These are phyloP conservation scores for Ips nitidus DNA, from an alignment of 1,140 invertebrate genomes.

Conservation along the genomic window DNA sequence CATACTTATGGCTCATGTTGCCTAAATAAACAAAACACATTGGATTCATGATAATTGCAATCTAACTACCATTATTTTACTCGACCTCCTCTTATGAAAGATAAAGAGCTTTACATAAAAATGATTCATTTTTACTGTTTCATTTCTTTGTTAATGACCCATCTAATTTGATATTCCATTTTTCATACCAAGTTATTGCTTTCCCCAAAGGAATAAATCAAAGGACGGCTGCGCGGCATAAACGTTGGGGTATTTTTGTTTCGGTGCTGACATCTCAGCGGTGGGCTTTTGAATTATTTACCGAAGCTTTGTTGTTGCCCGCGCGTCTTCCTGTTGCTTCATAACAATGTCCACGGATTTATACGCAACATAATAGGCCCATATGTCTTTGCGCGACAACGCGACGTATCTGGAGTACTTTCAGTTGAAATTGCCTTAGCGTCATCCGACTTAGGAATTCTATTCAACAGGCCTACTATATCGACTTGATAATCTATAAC, in stretches of 20 bases:
- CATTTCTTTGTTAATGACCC: no score
- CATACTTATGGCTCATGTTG: no score
- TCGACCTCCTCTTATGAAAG: no score
- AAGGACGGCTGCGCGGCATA: not conserved
- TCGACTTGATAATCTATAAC: not conserved
- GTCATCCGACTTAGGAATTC: slow-evolving; percentile 17
- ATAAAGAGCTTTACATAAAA: no score
- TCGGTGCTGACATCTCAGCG: slow-evolving; percentile 34
- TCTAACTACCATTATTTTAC: no score
- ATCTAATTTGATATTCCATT: no score
- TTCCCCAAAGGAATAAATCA: no score
- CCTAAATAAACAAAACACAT: no score
- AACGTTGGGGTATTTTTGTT: slow-evolving; percentile 26
- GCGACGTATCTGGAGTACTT: slow-evolving; percentile 37
- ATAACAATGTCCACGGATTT: slow-evolving; percentile 38
- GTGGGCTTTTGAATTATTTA: slow-evolving; percentile 37
- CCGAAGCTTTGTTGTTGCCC: slow-evolving; percentile 27
- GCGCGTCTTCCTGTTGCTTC: slow-evolving; percentile 36
- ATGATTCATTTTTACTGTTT: no score
- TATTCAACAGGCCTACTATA: slow-evolving; percentile 19
- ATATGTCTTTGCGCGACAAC: slow-evolving; percentile 33
- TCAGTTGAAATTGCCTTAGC: slow-evolving; percentile 29
- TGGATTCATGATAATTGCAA: no score
- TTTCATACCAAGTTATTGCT: no score
- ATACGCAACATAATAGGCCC: slow-evolving; percentile 37